A percentile compares a stretch with the other conserved stretches of the same genome.
These are phyloP conservation scores for Dromiciops gliroides DNA, from an alignment of 2,113 vertebrate species.

Conservation along the genomic window DNA sequence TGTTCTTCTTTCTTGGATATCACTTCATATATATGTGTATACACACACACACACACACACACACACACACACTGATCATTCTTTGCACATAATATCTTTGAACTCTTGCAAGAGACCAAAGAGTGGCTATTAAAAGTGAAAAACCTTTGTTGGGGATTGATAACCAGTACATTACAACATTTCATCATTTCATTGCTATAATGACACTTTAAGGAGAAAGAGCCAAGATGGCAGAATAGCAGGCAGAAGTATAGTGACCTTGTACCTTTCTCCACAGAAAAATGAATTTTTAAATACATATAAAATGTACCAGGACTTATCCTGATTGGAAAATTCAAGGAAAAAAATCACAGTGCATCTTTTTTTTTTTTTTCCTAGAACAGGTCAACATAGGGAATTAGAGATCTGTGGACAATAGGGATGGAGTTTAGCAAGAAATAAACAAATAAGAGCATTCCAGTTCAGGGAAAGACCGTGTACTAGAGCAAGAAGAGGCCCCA, in stretches of 20 bases:
- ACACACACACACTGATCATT: not conserved
- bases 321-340: not conserved
- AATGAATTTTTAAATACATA: not conserved
- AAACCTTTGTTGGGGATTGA: not conserved
- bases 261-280: not conserved
- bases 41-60: not conserved
- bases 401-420: not conserved
- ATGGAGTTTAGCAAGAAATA: not conserved
- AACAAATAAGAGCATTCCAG: not conserved
- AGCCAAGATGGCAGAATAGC: not conserved
- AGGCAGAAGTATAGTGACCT: not conserved
- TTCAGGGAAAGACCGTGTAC: not conserved
- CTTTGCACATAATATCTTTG: slow-evolving; percentile 1
- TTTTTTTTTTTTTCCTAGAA: not conserved
- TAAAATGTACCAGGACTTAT: not conserved
- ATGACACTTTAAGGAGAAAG: not conserved
- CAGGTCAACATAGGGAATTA: not conserved
- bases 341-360: not conserved
- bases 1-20: not conserved
- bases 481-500: not conserved
- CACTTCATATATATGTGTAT: not conserved
- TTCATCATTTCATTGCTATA: not conserved
- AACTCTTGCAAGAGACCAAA: not conserved
- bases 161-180: not conserved
- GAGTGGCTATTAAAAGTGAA: not conserved